Conservation (phyloP, 2,797 vertebrate genomes). For the Stomatorhinus walkeri region DNA sequence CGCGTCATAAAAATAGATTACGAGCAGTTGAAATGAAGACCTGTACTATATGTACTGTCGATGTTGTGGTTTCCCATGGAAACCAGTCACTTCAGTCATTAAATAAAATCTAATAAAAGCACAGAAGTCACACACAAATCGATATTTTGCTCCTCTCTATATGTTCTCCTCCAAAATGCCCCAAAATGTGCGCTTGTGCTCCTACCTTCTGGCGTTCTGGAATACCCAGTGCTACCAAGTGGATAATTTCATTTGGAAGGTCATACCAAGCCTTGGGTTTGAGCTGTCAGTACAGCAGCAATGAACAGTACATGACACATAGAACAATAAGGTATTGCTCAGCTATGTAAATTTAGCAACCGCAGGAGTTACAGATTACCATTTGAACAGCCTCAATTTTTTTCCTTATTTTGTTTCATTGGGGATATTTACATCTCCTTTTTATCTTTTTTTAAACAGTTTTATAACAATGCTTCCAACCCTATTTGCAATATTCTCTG, state of each 20-base stretch:
- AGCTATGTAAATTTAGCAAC: neutral
- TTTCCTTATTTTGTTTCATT: neutral
- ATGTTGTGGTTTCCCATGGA: neutral
- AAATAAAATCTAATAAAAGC: neutral
- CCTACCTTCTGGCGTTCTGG: neutral
- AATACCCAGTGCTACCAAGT: neutral
- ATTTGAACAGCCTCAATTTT: neutral
- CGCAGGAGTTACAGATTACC: neutral
- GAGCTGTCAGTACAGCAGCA: neutral
- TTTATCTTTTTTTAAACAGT: neutral
- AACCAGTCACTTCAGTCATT: neutral
- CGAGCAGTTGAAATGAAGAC: neutral
- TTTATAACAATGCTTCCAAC: neutral
- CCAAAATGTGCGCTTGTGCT: neutral
- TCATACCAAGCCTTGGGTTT: neutral
- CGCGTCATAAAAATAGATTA: neutral
- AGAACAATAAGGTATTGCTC: neutral
- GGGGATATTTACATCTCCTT: neutral
- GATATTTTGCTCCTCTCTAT: neutral
- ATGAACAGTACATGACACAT: neutral
- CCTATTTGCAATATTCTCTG: neutral
- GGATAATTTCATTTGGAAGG: neutral
- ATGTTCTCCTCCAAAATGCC: neutral
- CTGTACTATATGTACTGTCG: neutral
- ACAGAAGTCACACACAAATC: neutral